A percentile compares a stretch with the other conserved stretches of the same genome.
phyloP scores from a whole-genome alignment of 2,888 invertebrate genomes.

The Drepana falcataria region DNA sequence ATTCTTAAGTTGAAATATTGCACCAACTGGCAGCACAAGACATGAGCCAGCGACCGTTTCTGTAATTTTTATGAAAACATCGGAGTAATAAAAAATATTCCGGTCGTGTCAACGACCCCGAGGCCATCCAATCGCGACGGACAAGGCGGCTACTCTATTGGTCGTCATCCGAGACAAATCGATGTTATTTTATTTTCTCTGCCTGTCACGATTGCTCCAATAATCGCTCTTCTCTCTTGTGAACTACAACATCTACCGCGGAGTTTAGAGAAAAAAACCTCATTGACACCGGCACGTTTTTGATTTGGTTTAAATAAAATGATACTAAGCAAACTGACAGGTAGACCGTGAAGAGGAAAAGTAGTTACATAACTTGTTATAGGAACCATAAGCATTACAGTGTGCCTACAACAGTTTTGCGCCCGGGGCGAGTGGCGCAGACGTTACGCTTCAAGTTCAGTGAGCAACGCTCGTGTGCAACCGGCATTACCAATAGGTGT shows the following conservation, averaged over 20 bases:
- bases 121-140: slow-evolving; percentile 47
- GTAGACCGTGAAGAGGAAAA: background rate
- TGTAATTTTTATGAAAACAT: slow-evolving; percentile 16
- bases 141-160: slow-evolving; percentile 41
- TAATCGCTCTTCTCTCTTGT: slow-evolving; percentile 34
- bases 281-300: slow-evolving; percentile 20
- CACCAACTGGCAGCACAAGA: slow-evolving; percentile 3
- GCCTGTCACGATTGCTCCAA: slow-evolving; percentile 39
- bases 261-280: slow-evolving; percentile 19
- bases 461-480: slow-evolving; percentile 34
- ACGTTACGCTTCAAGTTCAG: slow-evolving; percentile 34
- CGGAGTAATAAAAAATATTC: slow-evolving; percentile 26
- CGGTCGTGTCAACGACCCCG: slow-evolving; percentile 58
- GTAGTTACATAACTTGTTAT: slow-evolving; percentile 5
- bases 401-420: slow-evolving; percentile 9
- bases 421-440: slow-evolving; percentile 13
- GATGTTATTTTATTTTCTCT: slow-evolving; percentile 44
- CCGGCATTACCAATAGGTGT: slow-evolving; percentile 24
- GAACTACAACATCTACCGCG: slow-evolving; percentile 2
- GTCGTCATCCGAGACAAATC: slow-evolving; percentile 65
- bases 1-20: slow-evolving; percentile 13
- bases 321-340: background rate
- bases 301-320: background rate
- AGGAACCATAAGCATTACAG: slow-evolving; percentile 1
- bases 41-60: slow-evolving; percentile 7